Evolutionary conservation across 2,797 vertebrate species (phyloP).

Genomic region (Ciconia nigra): DNA sequence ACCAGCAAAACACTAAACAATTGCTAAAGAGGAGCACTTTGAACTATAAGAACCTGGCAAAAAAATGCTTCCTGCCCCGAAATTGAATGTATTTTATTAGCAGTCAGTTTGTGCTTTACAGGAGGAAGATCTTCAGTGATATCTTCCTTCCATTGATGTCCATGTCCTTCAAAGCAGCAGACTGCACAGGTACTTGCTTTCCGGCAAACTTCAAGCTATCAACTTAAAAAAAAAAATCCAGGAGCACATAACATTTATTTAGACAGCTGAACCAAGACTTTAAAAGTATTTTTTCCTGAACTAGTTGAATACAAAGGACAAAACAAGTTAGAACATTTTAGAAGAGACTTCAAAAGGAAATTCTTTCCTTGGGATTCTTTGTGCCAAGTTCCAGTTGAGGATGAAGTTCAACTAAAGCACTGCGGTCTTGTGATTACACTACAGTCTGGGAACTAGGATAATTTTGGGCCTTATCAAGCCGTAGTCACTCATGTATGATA

Average conservation of each 20-base stretch:
- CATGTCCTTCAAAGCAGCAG: neutral
- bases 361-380: neutral
- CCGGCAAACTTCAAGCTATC: neutral
- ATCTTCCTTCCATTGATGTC: neutral
- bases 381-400: neutral
- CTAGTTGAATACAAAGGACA: neutral
- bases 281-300: neutral
- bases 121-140: neutral
- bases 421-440: neutral
- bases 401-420: neutral
- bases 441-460: neutral
- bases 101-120: neutral
- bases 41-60: neutral
- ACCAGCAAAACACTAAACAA: neutral
- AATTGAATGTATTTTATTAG: neutral
- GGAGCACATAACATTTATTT: neutral
- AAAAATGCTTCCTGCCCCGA: neutral
- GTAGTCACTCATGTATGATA: neutral
- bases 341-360: slow-evolving; percentile 25
- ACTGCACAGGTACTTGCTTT: neutral
- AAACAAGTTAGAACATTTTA: slow-evolving; percentile 25
- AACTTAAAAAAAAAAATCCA: neutral
- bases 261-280: neutral
- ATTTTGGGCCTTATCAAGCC: neutral
- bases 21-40: neutral